Evolutionary conservation across 2,888 invertebrate species (phyloP).

Genomic region (Diarsia mendica): DNA sequence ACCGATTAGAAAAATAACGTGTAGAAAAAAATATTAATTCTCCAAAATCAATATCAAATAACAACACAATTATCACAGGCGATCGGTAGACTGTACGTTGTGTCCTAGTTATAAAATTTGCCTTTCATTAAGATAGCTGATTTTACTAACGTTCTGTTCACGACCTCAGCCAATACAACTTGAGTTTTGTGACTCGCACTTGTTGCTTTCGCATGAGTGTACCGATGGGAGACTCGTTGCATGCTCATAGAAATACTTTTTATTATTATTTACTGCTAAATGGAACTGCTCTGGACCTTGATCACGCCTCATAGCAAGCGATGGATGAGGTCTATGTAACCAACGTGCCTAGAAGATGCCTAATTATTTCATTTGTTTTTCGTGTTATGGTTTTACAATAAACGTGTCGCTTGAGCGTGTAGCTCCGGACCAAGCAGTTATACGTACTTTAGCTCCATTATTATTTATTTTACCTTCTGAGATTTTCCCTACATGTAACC

Average conservation of each 20-base stretch:
- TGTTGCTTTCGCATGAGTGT: not conserved
- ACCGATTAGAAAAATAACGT: too few relatives aligned
- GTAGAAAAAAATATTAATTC: too few relatives aligned
- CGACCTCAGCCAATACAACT: not conserved
- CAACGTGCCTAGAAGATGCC: too few relatives aligned
- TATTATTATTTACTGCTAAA: too few relatives aligned
- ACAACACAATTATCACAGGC: too few relatives aligned
- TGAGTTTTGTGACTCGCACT: not conserved
- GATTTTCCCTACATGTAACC: not conserved
- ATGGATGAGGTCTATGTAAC: too few relatives aligned
- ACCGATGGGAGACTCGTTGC: not conserved
- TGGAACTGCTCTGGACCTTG: too few relatives aligned
- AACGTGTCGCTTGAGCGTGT: not conserved
- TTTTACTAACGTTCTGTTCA: not conserved
- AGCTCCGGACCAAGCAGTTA: not conserved
- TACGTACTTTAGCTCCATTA: not conserved
- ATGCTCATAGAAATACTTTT: not conserved
- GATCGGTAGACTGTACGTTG: too few relatives aligned
- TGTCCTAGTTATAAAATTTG: not conserved
- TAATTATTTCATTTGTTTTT: not conserved
- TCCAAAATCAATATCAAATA: too few relatives aligned
- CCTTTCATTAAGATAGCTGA: not conserved
- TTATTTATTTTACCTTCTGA: slow-evolving; percentile 17
- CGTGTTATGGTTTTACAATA: not conserved
- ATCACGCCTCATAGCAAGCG: too few relatives aligned